These are phyloP conservation scores for Tetrax tetrax DNA, from an alignment of 2,113 vertebrate species.

Conservation along the genomic window DNA sequence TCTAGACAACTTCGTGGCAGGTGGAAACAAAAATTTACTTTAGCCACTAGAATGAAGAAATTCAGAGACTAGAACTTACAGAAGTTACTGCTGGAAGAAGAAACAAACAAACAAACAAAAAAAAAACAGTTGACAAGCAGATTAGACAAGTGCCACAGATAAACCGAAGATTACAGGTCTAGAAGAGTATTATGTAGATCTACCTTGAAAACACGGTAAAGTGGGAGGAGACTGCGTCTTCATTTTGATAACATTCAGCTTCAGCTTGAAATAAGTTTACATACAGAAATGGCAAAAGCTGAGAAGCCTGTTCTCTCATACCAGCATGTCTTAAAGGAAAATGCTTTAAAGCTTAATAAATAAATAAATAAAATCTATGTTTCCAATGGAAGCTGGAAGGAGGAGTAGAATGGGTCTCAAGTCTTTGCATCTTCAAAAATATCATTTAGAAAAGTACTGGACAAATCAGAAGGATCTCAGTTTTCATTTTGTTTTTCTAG, in stretches of 20 bases:
- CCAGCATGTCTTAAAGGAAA: background rate
- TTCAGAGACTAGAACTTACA: background rate
- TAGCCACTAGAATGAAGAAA: background rate
- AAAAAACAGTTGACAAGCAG: background rate
- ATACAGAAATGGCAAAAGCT: background rate
- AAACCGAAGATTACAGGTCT: background rate
- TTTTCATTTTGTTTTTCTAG: background rate
- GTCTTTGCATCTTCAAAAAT: background rate
- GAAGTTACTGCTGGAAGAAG: background rate
- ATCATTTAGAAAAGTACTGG: background rate
- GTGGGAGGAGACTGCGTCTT: background rate
- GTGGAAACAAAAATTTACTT: background rate
- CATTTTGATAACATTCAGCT: background rate
- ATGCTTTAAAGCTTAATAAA: background rate
- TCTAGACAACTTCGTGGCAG: background rate
- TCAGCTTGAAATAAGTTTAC: background rate
- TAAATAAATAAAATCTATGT: background rate
- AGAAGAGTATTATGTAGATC: background rate
- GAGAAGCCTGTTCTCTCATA: background rate
- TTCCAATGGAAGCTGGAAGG: background rate
- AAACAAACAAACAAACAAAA: background rate
- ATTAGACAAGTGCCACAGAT: background rate
- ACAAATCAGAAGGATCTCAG: background rate
- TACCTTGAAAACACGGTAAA: background rate
- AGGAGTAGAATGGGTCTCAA: background rate